Base-by-base conservation (phyloP, 2,888 invertebrate species). In the Eupithecia tripunctaria region DNA sequence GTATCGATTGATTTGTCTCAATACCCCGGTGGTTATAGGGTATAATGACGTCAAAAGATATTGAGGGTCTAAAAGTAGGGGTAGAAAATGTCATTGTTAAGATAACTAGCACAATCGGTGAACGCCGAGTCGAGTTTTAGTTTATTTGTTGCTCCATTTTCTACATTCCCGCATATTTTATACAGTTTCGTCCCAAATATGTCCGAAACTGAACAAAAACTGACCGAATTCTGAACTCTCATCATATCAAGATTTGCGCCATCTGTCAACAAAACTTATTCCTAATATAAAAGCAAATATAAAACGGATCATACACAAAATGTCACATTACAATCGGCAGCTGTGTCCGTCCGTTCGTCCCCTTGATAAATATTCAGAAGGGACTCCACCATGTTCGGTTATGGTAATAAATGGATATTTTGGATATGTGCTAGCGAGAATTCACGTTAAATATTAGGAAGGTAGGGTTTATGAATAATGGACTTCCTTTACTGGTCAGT, bases 321-420 rank as follows among this genome's bases (percentile, higher is more conserved):
- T 51, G 69, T 69, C 66, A 66, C 69, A 66, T 69, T 56, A 72
- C 43, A 60, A 56, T 56, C 77, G 25, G 70, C 85, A 86, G 83
- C 83, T 86, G 85, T 60, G 78, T 36, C 72, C 72, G 66, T 71
- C 78, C 68, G 66, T 71, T 76, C 68, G 66, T 71, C 79, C 84
- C 64, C n/a, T 41, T n/a, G 83, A 84, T 88, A 88, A 87, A 88
- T 88, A 88, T 88, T 87, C 88, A 88, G 82, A 68, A 80, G 84
- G 69, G 87, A 86, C 86, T 82, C 68, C 72, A 72, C 72, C 72
- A 69, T n/a, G 47, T 51, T 67, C 51, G 43, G 76, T 75, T 78
- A 78, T 78, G 78, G 67, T 76, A 78, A 78, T 78, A 71, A 75
- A 66, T 63, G 76, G 67, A 72, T 72, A 76, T 74, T 76, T 74